These are phyloP conservation scores for Deroptyus accipitrinus DNA, from an alignment of 2,113 vertebrate species.

Conservation along the genomic window DNA sequence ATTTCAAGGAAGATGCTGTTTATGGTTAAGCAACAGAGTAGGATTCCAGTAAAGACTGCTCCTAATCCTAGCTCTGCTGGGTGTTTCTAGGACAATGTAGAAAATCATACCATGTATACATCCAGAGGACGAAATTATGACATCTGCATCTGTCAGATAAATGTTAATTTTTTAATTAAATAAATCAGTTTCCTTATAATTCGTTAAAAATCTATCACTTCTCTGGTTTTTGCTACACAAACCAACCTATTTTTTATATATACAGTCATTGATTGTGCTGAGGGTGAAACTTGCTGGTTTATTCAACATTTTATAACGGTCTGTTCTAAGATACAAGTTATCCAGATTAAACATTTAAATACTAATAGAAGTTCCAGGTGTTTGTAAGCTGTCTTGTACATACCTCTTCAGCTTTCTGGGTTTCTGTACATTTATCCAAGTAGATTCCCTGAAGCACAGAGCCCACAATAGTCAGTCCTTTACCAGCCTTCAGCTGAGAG, in stretches of 20 bases:
- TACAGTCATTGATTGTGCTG: not conserved
- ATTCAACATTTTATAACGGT: not conserved
- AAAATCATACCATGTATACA: not conserved
- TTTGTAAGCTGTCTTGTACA: not conserved
- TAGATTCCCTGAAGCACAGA: constrained; percentile 90
- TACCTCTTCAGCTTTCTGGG: constrained; percentile 90
- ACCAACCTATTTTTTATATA: not conserved
- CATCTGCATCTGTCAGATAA: not conserved
- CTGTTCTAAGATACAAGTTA: not conserved
- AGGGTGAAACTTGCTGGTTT: not conserved
- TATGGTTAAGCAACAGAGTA: not conserved
- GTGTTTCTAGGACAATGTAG: not conserved
- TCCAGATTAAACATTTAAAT: not conserved
- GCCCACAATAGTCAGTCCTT: constrained; percentile 93
- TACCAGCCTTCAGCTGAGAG: constrained; percentile 93
- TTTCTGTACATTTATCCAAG: constrained; percentile 84
- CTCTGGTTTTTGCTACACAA: not conserved
- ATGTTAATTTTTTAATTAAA: not conserved
- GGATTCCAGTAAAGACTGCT: not conserved
- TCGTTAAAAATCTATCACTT: not conserved
- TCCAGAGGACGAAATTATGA: not conserved
- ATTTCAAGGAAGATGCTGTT: not conserved
- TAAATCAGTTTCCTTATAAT: not conserved
- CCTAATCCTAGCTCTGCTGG: not conserved
- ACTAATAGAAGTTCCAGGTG: not conserved